Percentiles rank a stretch among this genome's conserved stretches.
Conservation (phyloP, 2,888 invertebrate species). For the Pseudoips prasinana region DNA sequence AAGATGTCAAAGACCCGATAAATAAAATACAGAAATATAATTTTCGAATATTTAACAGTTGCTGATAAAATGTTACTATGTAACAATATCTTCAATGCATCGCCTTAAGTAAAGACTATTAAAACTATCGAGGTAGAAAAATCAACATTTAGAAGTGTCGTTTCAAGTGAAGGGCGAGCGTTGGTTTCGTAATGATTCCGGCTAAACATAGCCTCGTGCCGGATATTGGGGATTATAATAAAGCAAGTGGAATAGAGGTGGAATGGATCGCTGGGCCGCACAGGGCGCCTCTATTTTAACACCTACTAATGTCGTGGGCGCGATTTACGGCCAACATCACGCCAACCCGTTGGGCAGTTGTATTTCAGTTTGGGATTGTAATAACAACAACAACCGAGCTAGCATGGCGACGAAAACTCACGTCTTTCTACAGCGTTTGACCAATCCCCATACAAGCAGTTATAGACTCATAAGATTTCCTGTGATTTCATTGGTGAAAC, state of each 20-base stretch:
- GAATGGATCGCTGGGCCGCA: constrained; percentile 62
- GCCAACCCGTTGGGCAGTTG: constrained; percentile 30
- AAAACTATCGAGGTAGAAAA: constrained; percentile 30
- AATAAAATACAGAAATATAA: no score
- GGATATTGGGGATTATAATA: constrained; percentile 81
- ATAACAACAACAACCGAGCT: no score
- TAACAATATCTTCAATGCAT: no score
- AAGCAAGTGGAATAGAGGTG: constrained; percentile 72
- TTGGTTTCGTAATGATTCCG: constrained; percentile 47
- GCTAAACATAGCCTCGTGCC: constrained; percentile 70
- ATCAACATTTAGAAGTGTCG: constrained; percentile 32
- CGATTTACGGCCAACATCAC: constrained; percentile 66
- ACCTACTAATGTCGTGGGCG: constrained; percentile 72
- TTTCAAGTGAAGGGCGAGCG: constrained; percentile 36
- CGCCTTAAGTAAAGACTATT: constrained; percentile 15
- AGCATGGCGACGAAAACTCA: no score
- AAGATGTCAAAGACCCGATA: no score
- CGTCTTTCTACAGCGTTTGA: no score
- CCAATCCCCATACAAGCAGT: no score
- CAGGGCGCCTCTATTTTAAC: constrained; percentile 79
- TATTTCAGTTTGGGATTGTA: no score
- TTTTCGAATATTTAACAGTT: no score
- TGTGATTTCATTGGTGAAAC: no score
- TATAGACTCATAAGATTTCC: no score
- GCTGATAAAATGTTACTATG: no score